phyloP scores from a whole-genome alignment of 2,797 vertebrate species.

The Coranthus polyacanthus region DNA sequence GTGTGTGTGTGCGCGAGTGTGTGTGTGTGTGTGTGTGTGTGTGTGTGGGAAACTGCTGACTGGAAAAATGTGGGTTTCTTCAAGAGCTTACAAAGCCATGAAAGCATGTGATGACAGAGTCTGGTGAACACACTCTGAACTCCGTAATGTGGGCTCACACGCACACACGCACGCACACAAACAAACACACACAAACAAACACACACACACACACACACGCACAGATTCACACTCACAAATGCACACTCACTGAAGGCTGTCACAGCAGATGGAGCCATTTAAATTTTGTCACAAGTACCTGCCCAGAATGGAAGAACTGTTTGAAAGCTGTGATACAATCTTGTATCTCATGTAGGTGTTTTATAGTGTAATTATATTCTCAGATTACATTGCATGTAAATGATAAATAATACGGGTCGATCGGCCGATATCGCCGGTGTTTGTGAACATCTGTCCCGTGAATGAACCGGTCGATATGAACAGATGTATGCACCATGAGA shows the following conservation, averaged over 20 bases:
- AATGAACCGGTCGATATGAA: too few relatives aligned
- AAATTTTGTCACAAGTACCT: conserved; percentile 43
- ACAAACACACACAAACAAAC: conserved; percentile 17
- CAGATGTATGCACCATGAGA: too few relatives aligned
- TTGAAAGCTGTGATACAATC: conserved; percentile 6
- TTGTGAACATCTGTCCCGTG: too few relatives aligned
- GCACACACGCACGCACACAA: conserved; percentile 14
- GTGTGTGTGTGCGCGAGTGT: conserved; percentile 3
- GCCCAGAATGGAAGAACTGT: too few relatives aligned
- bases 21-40: conserved; percentile 9
- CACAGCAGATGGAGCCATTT: conserved; percentile 70
- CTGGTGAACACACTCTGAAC: conserved; percentile 65
- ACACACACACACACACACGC: conserved; percentile 38
- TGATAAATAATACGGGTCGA: too few relatives aligned
- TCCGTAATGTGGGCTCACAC: conserved; percentile 53
- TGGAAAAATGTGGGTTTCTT: conserved; percentile 76
- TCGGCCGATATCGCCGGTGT: too few relatives aligned
- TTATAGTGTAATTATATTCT: conserved; percentile 13
- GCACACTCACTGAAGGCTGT: conserved; percentile 58
- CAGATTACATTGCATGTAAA: conserved; percentile 23
- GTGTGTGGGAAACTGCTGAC: conserved; percentile 68
- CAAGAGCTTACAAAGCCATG: conserved; percentile 71
- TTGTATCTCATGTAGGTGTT: conserved; percentile 13
- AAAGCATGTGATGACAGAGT: conserved; percentile 75
- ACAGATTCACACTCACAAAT: conserved; percentile 34